Evolutionary conservation across 2,888 invertebrate genomes (phyloP), one percentile per base, ranked within the genome.

Genomic region (Drosophila ezoana): DNA sequence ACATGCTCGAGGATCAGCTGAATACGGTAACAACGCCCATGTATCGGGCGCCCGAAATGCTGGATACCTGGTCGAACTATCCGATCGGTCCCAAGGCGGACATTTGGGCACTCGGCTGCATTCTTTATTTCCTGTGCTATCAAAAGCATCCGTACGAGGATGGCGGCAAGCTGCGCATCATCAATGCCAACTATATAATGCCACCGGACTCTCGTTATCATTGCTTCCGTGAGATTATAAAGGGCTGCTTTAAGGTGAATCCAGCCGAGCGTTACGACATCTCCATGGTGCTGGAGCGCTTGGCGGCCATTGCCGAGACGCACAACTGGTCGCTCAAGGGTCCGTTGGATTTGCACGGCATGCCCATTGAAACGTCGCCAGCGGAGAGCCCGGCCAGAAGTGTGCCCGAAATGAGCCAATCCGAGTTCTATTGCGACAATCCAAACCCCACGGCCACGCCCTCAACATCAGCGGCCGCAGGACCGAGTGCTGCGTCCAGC

Each of bases 41-140:
- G 99, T 99, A 99, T 92, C 94, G 99, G 91, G 97, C 99, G 0
- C 99, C 99, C 33, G 99, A 99, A 94, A 98, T 99, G 96, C 94
- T 99, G 73, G 99, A 99, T 91, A 97, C 98, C 4, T 99, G 99
- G 97, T 97, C 96, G 89, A 98, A 99, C 91, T 96, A 96, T 90
- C 96, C 96, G 71, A 98, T 99, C 78, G 98, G 98, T 61, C 95
- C 96, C 76, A 95, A 96, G 44, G 95, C 96, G 2, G 99, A 99
- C 93, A 94, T 98, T 38, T 99, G 99, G 99, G 99, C 99, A 0
- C 93, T 99, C 13, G 99, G 99, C 8, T 99, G 99, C 92, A 95
- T 99, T 74, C 93, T 99, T 13, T 99, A 97, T 92, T 95, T 96
- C 48, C 93, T 99, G 16, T 98, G 98, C 92, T 99, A 96, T 90